Evolutionary conservation across 2,113 vertebrate species (phyloP).

Genomic region (Psophia crepitans): DNA sequence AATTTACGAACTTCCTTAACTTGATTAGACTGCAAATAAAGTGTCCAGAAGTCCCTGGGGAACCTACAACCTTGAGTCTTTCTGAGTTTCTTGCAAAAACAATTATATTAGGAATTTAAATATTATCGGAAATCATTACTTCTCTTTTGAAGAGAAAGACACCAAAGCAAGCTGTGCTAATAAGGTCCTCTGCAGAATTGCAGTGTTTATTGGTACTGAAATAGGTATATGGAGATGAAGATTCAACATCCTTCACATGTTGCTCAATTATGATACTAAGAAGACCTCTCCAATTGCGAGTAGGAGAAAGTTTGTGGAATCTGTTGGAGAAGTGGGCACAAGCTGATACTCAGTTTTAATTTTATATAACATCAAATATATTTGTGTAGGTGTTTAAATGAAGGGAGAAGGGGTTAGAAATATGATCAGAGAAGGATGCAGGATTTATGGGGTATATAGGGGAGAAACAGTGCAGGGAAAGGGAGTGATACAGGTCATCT

Average conservation of each 20-base stretch:
- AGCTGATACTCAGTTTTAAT: not conserved
- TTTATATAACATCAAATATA: not conserved
- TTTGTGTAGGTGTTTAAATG: not conserved
- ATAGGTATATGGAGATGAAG: not conserved
- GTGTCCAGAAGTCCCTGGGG: not conserved
- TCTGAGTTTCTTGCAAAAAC: not conserved
- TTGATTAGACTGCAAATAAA: not conserved
- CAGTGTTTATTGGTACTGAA: not conserved
- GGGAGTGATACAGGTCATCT: not conserved
- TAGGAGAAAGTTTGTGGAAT: not conserved
- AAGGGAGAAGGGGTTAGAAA: not conserved
- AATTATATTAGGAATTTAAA: not conserved
- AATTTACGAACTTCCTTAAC: too few relatives aligned
- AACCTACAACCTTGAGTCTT: not conserved
- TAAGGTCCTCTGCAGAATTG: not conserved
- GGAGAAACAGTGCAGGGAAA: not conserved
- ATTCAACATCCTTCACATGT: not conserved
- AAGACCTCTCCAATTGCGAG: not conserved
- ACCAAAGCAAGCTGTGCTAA: not conserved
- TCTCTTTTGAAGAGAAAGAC: not conserved
- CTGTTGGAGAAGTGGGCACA: not conserved
- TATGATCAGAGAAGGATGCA: not conserved
- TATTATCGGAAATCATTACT: not conserved
- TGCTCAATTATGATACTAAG: not conserved
- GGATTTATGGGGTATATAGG: rapidly evolving